These are phyloP conservation scores for Nowickia ferox DNA, from an alignment of 2,888 invertebrate species.

Conservation along the genomic window DNA sequence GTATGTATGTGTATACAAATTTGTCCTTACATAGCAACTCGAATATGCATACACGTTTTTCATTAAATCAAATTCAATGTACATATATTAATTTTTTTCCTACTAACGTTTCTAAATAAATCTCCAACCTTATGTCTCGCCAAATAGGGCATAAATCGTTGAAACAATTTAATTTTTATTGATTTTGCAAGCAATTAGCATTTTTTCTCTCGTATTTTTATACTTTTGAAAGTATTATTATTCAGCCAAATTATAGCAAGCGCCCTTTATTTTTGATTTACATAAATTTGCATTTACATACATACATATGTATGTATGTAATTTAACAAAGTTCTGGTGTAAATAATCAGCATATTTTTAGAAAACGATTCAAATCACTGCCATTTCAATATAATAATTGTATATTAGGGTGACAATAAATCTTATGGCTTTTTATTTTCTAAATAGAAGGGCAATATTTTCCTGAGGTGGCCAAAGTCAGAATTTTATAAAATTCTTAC, in stretches of 20 bases:
- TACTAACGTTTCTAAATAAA: neutral
- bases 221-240: constrained; percentile 8
- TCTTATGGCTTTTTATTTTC: too few species aligned
- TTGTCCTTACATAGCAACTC: neutral
- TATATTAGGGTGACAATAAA: neutral
- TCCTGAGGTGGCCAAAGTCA: too few species aligned
- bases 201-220: neutral
- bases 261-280: constrained; percentile 17
- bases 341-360: neutral
- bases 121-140: constrained; percentile 4
- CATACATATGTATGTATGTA: neutral
- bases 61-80: neutral
- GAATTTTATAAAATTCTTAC: too few species aligned
- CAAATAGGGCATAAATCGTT: constrained; percentile 22
- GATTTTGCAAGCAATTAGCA: constrained; percentile 12
- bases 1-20: neutral
- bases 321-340: neutral
- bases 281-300: constrained; percentile 36
- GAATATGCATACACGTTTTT: neutral
- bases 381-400: constrained; percentile 7
- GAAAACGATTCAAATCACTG: neutral
- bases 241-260: constrained; percentile 27
- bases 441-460: too few species aligned
- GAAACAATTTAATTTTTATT: constrained; percentile 2
- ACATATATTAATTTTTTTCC: neutral